Evolutionary conservation across 2,797 vertebrate genomes (phyloP), one percentile per base, ranked within the genome.

Genomic region (Danionella dracula): DNA sequence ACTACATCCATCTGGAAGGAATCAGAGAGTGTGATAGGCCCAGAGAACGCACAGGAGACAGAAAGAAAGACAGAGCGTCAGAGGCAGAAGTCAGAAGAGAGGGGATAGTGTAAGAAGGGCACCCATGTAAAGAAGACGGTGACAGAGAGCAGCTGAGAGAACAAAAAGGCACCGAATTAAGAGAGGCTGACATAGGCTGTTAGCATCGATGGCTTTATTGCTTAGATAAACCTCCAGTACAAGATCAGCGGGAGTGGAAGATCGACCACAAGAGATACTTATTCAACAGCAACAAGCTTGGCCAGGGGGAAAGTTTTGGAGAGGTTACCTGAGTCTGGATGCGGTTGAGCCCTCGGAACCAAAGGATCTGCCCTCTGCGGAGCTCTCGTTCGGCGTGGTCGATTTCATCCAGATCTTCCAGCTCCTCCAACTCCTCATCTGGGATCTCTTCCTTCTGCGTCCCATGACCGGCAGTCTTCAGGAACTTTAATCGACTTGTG

Each of bases 1-100:
- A 99, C 97, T 96, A 99, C 97, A 97, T 98, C 97, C 97, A 99
- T 99, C 97, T 99, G 97, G 90, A 96, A 97, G 94, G 95, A 98
- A 98, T 93, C 94, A 98, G 93, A 99, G 89, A 98, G 94, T 89
- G 85, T 94, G 88, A 93, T 87, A 93, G 91, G 88, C 91, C 91
- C 88, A 92, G 89, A 79, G 61, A 77, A 66, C 53, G 60, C 67
- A 75, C 79, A 86, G 86, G 80, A 88, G 77, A 88, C 70, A 72
- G 55, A 80, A 79, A 85, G 80, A 86, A 78, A 84, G 80, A 86
- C 79, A 84, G 78, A 77, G 90, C 51, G 57, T 84, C 86, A 78
- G 69, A 75, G 57, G 79, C 79, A 80, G 44, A 49, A 72, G 21
- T 21, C 19, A 50, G 55, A 57, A 58, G 63, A 45, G 35, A 45